Base-by-base conservation (phyloP, 1,140 invertebrate genomes). In the Lycorma delicatula region DNA sequence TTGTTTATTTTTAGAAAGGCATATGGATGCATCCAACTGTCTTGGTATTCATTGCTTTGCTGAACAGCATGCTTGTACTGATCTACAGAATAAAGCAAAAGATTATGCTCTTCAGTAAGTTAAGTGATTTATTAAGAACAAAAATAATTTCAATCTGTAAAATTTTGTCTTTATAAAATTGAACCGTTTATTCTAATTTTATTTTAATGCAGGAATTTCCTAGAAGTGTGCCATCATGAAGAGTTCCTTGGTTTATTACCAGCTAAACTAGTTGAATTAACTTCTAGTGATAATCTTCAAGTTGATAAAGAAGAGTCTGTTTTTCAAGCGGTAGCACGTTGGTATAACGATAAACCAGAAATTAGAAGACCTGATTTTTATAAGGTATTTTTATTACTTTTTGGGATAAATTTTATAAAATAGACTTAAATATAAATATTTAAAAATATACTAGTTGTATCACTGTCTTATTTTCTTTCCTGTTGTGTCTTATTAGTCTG, bases 41-140 rank as follows among this genome's bases (percentile, higher is more conserved):
- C 64, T 81, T 34, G 79, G 79, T 1, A 79, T 81, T 50, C 75
- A 79, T 59, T 78, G 77, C 59, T 80, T 80, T 70, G 78, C 79
- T 49, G 79, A 81, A 64, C 64, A 72, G 20, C 78, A 79, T 68
- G 72, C 73, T 34, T 80, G 79, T 62, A 65, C 60, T 22, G 71
- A 75, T 36, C 67, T 80, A 3, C 72, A 74, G 58, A 63, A 71
- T 31, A 76, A 73, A 62, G 76, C 79, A 3, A 58, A 62, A 52
- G 52, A 62, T 20, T 67, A 59, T 44, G 63, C 63, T 12, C 49
- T 67, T 25, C 25, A 58, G 65, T 65, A 60, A 58, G 62, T 52
- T 36, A n/a, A n/a, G n/a, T n/a, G n/a, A n/a, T n/a, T n/a, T n/a
- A n/a, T n/a, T n/a, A n/a, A 7, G 49, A 22, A 18, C 12, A 20